Evolutionary conservation across 2,797 vertebrate genomes (phyloP), one percentile per base, ranked within the genome.

Genomic region (Psittacula echo): DNA sequence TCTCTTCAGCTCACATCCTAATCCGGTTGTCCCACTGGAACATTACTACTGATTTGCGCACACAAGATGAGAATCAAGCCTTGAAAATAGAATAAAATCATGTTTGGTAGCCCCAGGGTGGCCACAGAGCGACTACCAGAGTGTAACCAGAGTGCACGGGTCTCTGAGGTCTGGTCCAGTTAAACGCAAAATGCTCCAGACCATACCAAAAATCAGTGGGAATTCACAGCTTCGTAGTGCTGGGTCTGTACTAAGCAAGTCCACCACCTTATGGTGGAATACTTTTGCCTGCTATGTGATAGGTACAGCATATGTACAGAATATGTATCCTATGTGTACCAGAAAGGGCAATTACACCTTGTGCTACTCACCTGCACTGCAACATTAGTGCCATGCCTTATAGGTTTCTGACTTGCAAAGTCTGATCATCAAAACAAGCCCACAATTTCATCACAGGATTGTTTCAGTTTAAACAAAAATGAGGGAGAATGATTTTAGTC

Each of bases 311-410:
- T 8, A 34, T 0, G 3, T 12, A 39, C 10, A 61, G 62, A 56
- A 37, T 4, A 10, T 0, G 2, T 8, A 19, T 2, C 32, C 30
- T 3, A 13, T 0, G 12, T 0, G 0, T 8, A 22, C n/a, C 72
- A 62, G 32, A 17, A 89, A 70, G 66, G 64, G 32, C 64, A 62
- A 4, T 11, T 48, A 42, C 2, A 7, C 24, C 27, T 39, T 5
- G 22, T 14, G 50, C 66, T 27, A 4, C 76, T 77, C 24, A 47
- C 85, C 58, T 64, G 68, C 41, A 27, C 3, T 21, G 42, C 44
- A 62, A 75, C 21, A 18, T 2, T 4, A 2, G 2, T 9, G 7
- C 37, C 12, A 5, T 3, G 7, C 26, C 71, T 81, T 32, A 65
- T 5, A 41, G 48, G 9, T 29, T 78, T 71, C 70, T 54, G 66